Evolutionary conservation across 2,797 vertebrate species (phyloP), one percentile per base, ranked within the genome.

Genomic region (Mastacembelus armatus): DNA sequence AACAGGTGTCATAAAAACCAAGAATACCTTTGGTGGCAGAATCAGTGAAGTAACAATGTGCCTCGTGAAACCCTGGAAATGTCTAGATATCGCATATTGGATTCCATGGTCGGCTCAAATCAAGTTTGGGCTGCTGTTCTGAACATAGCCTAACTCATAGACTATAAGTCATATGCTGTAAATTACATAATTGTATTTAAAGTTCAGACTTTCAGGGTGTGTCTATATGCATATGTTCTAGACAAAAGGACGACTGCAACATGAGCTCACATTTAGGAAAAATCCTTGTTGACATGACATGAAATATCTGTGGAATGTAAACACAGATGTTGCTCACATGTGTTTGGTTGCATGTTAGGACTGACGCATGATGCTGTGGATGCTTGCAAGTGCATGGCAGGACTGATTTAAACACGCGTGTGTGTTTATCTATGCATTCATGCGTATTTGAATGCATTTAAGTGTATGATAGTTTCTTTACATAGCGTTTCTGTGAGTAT

Each of bases 251-350:
- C 75, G 6, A 8, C 12, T 74, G 60, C 40, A 59, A 60, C 38
- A 71, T 10, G 60, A 54, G 15, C 29, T 36, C 52, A 19, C 21
- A 52, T 69, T 68, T 54, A 57, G 44, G 10, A 1, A 38, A 66
- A 66, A 49, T 4, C 30, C 38, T 71, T 58, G 14, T 33, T 21
- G 33, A 80, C 52, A 73, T 48, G 42, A 68, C n/a, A n/a, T n/a
- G 42, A 71, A 61, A 63, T 60, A 64, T 66, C 70, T 63, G 16
- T 5, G 66, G 68, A 81, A 87, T 73, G 84, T 79, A 86, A 90
- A 87, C 74, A 88, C 77, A 76, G 67, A 84, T 79, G 82, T 42
- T 15, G 21, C 42, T 75, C 49, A 9, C 22, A 19, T 66, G 50
- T 52, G 39, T 57, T 73, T 32, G 44, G 65, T 44, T 58, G 26